Percentiles rank a stretch among this genome's conserved stretches.
phyloP scores from a whole-genome alignment of 2,797 vertebrate genomes.

The Pelochelys cantorii region DNA sequence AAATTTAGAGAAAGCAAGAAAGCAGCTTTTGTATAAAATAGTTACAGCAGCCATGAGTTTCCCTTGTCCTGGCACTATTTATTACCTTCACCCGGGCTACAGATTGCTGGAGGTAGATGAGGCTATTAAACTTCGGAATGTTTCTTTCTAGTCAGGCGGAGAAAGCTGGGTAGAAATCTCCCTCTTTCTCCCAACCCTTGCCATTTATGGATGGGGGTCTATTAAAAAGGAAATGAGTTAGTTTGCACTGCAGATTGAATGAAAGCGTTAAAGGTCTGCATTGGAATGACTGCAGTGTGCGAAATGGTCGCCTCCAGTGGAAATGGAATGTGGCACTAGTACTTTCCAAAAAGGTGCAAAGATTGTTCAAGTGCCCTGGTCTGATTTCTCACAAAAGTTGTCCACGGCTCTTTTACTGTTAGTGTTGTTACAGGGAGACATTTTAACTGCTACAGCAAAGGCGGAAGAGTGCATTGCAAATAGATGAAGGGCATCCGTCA shows the following conservation, averaged over 20 bases:
- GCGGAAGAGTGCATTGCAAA: neutral
- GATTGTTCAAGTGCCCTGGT: neutral
- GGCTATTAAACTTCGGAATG: slow-evolving; percentile 11
- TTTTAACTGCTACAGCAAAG: neutral
- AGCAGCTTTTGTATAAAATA: slow-evolving; percentile 23
- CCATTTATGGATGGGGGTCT: slow-evolving; percentile 18
- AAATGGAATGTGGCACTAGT: neutral
- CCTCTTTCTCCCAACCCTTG: neutral
- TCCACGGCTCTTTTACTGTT: neutral
- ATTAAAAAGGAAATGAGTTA: slow-evolving; percentile 29
- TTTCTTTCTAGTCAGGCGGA: slow-evolving; percentile 26
- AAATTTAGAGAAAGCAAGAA: neutral
- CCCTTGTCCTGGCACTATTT: slow-evolving; percentile 45
- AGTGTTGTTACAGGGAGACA: neutral
- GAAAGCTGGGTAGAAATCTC: neutral
- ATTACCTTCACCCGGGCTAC: slow-evolving; percentile 43
- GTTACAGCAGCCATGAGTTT: slow-evolving; percentile 29
- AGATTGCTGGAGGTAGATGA: slow-evolving; percentile 14
- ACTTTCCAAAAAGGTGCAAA: slow-evolving; percentile 28
- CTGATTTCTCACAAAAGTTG: slow-evolving; percentile 8
- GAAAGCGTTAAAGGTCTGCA: slow-evolving; percentile 49
- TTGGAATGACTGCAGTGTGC: slow-evolving; percentile 68
- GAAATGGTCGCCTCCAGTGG: slow-evolving; percentile 30
- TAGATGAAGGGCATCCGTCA: slow-evolving; percentile 1
- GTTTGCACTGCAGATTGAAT: slow-evolving; percentile 66